Evolutionary conservation across 2,888 invertebrate genomes (phyloP).

Genomic region (Yponomeuta malinellus): DNA sequence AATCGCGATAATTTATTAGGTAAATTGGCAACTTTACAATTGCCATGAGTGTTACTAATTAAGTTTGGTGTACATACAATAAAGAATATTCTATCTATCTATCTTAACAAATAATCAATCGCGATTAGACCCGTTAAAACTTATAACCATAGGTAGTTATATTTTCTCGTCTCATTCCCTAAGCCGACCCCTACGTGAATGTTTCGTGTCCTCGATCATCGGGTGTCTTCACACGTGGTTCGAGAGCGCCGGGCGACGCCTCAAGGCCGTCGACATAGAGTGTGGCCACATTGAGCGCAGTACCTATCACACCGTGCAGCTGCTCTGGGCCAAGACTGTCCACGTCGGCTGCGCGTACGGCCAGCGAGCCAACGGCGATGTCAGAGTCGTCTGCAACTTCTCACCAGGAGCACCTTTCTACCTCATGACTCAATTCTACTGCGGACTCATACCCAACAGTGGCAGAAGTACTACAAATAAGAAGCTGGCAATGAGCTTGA

Average conservation of each 20-base stretch:
- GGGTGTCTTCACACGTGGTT: conserved; percentile 63
- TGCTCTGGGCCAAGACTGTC: conserved; percentile 56
- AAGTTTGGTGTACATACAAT: too few relatives aligned
- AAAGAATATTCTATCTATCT: too few relatives aligned
- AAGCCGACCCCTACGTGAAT: conserved; percentile 53
- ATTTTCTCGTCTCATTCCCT: background rate
- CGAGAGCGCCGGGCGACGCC: conserved; percentile 41
- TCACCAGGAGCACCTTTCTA: conserved; percentile 57
- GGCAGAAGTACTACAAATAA: conserved; percentile 25
- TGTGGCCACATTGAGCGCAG: conserved; percentile 48
- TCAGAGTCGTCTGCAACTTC: conserved; percentile 59
- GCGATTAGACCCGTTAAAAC: too few relatives aligned
- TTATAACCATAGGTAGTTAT: too few relatives aligned
- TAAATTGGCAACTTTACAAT: too few relatives aligned
- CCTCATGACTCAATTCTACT: conserved; percentile 44
- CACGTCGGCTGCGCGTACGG: conserved; percentile 64
- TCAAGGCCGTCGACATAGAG: conserved; percentile 43
- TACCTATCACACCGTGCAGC: conserved; percentile 51
- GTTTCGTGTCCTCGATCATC: conserved; percentile 48
- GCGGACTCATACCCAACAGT: conserved; percentile 47
- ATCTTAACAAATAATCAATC: too few relatives aligned
- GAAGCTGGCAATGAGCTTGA: conserved; percentile 25
- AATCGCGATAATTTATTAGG: too few relatives aligned
- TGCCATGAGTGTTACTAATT: too few relatives aligned
- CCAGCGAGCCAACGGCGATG: conserved; percentile 37